Evolutionary conservation across 2,797 vertebrate genomes (phyloP).

Genomic region (Trematomus bernacchii): DNA sequence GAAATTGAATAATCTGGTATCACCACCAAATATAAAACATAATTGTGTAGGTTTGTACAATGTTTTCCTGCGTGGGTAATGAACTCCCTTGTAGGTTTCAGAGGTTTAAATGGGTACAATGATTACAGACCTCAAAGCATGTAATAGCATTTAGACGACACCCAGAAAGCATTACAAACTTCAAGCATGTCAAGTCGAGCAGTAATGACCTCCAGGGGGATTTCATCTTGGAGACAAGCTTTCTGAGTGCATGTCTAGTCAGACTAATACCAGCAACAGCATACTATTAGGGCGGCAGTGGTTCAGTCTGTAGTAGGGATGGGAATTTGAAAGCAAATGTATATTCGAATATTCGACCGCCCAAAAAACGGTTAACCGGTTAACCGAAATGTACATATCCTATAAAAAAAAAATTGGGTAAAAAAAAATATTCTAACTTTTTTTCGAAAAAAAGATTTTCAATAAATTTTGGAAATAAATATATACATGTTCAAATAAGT

Average conservation of each 20-base stretch:
- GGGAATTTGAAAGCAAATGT: no score
- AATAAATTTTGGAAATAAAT: no score
- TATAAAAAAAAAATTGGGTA: no score
- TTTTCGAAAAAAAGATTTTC: no score
- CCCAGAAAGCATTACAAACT: slow-evolving; percentile 35
- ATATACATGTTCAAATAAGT: no score
- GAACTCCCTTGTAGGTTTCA: not conserved
- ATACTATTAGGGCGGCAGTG: no score
- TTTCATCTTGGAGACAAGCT: slow-evolving; percentile 32
- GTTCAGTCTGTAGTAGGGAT: no score
- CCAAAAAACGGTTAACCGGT: no score
- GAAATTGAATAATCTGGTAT: not conserved
- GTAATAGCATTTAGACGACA: slow-evolving; percentile 51
- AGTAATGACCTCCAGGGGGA: slow-evolving; percentile 51
- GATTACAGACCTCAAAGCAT: slow-evolving; percentile 47
- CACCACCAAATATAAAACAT: not conserved
- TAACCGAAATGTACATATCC: no score
- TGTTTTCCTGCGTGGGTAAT: slow-evolving; percentile 13
- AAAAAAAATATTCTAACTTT: no score
- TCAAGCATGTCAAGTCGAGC: slow-evolving; percentile 10
- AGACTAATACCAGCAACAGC: slow-evolving; percentile 25
- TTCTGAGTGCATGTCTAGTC: slow-evolving; percentile 25
- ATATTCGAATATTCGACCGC: no score
- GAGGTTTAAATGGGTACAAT: slow-evolving; percentile 42
- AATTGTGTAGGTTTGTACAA: not conserved